Evolutionary conservation across 2,113 vertebrate species (phyloP).

Genomic region (Thinocorus orbignyianus): DNA sequence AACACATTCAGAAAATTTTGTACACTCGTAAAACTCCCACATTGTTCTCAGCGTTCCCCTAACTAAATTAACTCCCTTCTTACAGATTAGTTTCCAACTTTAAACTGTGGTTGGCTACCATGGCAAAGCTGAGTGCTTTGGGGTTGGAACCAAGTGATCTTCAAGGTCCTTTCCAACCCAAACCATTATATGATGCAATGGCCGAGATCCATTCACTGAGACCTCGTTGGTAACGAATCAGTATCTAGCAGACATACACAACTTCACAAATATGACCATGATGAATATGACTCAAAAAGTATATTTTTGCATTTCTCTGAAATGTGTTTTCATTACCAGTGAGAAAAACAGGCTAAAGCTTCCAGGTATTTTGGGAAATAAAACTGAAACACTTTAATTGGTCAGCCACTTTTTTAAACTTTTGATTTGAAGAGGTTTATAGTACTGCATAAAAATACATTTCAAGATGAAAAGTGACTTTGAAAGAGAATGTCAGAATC

Average conservation of each 20-base stretch:
- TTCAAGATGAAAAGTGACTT: background rate
- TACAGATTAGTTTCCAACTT: background rate
- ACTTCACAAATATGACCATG: background rate
- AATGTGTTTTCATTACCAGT: background rate
- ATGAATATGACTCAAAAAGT: background rate
- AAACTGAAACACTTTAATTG: background rate
- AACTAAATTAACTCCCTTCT: background rate
- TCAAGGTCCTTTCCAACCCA: background rate
- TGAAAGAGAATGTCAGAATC: background rate
- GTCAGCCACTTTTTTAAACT: background rate
- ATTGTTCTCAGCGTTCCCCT: background rate
- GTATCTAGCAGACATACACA: rapidly evolving
- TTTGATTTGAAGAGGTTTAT: background rate
- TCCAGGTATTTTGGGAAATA: background rate
- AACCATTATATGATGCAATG: background rate
- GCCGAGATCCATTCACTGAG: rapidly evolving
- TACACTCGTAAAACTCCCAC: background rate
- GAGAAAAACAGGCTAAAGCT: background rate
- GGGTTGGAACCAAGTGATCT: background rate
- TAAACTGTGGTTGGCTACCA: rapidly evolving
- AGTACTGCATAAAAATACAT: background rate
- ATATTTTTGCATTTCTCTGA: background rate
- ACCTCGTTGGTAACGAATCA: rapidly evolving
- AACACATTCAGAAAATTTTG: background rate
- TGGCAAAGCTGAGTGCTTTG: background rate